These are phyloP conservation scores for Idaea biselata DNA, from an alignment of 2,888 invertebrate species.

Conservation along the genomic window DNA sequence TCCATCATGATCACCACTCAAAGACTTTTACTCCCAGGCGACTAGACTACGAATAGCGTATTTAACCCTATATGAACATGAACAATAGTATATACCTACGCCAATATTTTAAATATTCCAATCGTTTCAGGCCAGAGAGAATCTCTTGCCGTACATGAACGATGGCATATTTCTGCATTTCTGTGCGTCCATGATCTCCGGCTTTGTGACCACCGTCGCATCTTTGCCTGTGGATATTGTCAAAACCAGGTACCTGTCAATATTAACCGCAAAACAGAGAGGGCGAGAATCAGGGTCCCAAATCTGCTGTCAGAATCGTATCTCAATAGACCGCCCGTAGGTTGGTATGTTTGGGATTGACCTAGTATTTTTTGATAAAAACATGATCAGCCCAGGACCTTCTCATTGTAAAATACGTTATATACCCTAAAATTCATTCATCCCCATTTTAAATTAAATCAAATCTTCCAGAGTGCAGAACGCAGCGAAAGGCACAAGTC, in stretches of 20 bases:
- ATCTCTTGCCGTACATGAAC: slow-evolving; percentile 77
- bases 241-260: slow-evolving; percentile 88
- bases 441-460: background rate
- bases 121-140: slow-evolving; percentile 50
- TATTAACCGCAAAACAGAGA: background rate
- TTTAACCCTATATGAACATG: background rate
- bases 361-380: background rate
- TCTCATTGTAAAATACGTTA: background rate
- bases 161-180: slow-evolving; percentile 93
- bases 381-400: background rate
- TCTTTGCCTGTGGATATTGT: slow-evolving; percentile 99
- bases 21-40: background rate
- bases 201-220: slow-evolving; percentile 94
- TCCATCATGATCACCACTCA: no score
- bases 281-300: background rate
- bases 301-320: background rate
- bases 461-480: slow-evolving; percentile 89
- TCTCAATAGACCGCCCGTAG: background rate
- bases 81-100: no score
- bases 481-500: slow-evolving; percentile 91
- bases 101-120: background rate
- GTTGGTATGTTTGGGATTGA: background rate
- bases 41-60: background rate
- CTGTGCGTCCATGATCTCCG: slow-evolving; percentile 95
- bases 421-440: no score